A percentile compares a stretch with the other conserved stretches of the same genome.
These are phyloP conservation scores for Echiichthys vipera DNA, from an alignment of 2,797 vertebrate species.

Conservation along the genomic window DNA sequence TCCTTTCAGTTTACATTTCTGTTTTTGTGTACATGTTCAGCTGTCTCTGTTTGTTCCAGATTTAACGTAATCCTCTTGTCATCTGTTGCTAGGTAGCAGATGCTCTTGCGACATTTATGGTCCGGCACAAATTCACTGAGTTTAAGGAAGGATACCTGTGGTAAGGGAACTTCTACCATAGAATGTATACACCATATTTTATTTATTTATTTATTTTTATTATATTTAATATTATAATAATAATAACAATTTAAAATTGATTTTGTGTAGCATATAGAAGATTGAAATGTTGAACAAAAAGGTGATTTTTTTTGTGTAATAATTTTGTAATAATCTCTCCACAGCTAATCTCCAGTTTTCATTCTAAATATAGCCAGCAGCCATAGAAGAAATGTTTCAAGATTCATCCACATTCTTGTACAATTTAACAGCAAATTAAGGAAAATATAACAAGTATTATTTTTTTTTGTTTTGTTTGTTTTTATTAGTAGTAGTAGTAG, in stretches of 20 bases:
- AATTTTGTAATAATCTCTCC: conserved; percentile 26
- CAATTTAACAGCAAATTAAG: conserved; percentile 51
- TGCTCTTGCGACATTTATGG: conserved; percentile 95
- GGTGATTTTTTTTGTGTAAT: neutral
- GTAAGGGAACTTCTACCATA: conserved; percentile 80
- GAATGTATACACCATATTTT: neutral
- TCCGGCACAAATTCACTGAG: conserved; percentile 97
- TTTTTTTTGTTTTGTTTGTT: conserved; percentile 63
- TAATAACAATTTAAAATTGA: neutral
- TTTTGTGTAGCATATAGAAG: neutral
- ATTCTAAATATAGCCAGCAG: conserved; percentile 50
- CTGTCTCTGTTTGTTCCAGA: neutral
- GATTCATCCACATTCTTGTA: conserved; percentile 64
- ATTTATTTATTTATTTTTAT: too few relatives aligned
- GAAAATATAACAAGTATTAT: conserved; percentile 44
- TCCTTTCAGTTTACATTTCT: neutral
- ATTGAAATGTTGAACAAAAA: neutral
- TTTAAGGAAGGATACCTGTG: conserved; percentile 95
- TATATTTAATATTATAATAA: too few relatives aligned
- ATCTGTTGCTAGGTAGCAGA: conserved; percentile 90
- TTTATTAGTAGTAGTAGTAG: conserved; percentile 65
- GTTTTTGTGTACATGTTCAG: neutral
- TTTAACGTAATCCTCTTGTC: too few relatives aligned
- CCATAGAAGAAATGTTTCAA: conserved; percentile 61
- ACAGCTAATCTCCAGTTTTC: conserved; percentile 74